Base-by-base conservation (phyloP, 2,888 invertebrate genomes). In the Frankliniella fusca region DNA sequence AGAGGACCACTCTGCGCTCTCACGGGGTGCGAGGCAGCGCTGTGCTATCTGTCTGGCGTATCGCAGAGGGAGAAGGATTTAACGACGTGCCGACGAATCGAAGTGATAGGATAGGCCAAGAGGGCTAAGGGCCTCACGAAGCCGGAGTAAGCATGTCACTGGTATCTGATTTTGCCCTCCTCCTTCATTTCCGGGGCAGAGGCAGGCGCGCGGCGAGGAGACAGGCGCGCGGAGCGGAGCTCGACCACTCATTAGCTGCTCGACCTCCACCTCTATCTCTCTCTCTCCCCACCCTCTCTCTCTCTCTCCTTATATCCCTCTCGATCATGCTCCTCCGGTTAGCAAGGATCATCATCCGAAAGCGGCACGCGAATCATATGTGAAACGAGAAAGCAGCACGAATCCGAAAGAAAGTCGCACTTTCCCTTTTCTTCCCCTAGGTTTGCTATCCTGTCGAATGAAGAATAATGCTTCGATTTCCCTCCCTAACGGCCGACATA, bases 41-140 rank as follows among this genome's bases (percentile, higher is more conserved):
- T 70, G 70, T 11, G 70, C 27, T 76, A 76, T 76, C 70, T 23
- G 23, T 23, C 23, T 76, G 70, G 70, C 70, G 70, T 76, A 76
- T 76, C 70, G 61, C 61, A 20, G 11, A n/a, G 61, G 61, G 61
- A 61, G 27, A 76, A 76, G 70, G 70, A 76, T 76, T 76, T 76
- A 76, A 76, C 70, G 70, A 76, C 70, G 70, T 76, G 70, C 23
- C 70, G 70, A 76, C 70, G 70, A 76, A 76, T 76, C 70, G 70
- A 61, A 27, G 70, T 12, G 23, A 76, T 76, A 76, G 70, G 8
- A 8, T 12, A 76, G 70, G 70, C 23, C 70, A 5, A 11, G 9
- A 27, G 70, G 70, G 70, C 70, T 23, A 12, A 12, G 70, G 70
- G 70, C 70, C 70, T 11, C 23, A 23, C 54, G 2, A 11, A 70